phyloP scores from a whole-genome alignment of 2,113 vertebrate species.

The Oreotrochilus melanogaster region DNA sequence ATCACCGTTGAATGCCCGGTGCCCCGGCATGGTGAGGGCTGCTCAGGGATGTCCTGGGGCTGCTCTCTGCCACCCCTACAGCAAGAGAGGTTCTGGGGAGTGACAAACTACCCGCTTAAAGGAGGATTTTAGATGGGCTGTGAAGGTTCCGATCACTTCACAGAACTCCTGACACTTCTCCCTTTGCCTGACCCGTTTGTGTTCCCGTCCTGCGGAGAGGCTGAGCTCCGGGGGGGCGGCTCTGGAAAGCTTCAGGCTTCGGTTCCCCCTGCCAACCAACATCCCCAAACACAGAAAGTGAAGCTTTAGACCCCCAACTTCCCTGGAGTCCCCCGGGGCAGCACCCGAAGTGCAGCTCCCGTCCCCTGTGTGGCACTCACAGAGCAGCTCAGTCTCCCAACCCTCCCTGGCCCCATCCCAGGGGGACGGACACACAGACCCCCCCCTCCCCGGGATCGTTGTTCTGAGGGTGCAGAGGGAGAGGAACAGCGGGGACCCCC shows the following conservation, averaged over 20 bases:
- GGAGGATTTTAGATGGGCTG: accelerated
- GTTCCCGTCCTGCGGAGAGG: accelerated
- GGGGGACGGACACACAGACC: neutral
- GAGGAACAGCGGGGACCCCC: no score
- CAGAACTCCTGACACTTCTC: neutral
- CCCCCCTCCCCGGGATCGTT: neutral
- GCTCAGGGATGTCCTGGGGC: neutral
- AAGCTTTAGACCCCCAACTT: accelerated
- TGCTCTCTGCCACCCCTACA: neutral
- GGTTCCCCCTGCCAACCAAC: accelerated
- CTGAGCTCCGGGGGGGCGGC: neutral
- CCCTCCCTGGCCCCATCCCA: neutral
- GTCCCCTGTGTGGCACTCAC: slow-evolving; percentile 67
- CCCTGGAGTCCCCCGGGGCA: neutral
- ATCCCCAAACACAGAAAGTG: accelerated
- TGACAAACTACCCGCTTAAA: neutral
- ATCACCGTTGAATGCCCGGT: neutral
- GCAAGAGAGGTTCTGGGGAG: accelerated
- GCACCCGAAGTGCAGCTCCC: neutral
- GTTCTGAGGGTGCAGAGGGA: neutral
- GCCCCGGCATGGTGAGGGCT: neutral
- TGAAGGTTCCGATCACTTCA: neutral
- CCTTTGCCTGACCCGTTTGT: accelerated
- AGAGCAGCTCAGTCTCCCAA: neutral
- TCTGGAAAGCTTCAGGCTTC: neutral